phyloP scores from a whole-genome alignment of 2,888 invertebrate species.

The Colletes collaris region DNA sequence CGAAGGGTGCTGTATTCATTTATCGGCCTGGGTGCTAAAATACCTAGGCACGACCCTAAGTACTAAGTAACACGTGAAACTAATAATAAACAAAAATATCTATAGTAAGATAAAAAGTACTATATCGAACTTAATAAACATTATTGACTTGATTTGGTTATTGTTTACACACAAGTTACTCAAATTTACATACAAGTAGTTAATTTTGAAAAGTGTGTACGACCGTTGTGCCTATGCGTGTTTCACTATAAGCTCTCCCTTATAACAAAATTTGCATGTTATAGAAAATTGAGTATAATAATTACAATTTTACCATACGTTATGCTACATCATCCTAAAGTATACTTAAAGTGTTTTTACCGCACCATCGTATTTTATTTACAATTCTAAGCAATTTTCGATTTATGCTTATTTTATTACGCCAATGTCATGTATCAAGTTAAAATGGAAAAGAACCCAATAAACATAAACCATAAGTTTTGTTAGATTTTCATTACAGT shows the following conservation, averaged over 20 bases:
- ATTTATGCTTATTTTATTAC: slow-evolving; percentile 3
- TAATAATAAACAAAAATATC: slow-evolving; percentile 36
- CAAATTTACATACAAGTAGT: not conserved
- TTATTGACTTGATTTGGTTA: slow-evolving; percentile 37
- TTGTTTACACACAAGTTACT: slow-evolving; percentile 16
- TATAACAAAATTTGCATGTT: slow-evolving; percentile 10
- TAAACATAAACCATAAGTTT: slow-evolving; percentile 28
- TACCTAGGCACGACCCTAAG: not conserved
- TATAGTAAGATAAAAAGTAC: slow-evolving; percentile 13
- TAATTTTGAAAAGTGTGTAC: slow-evolving; percentile 17
- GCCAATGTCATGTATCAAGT: slow-evolving; percentile 8
- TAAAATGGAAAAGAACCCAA: slow-evolving; percentile 10
- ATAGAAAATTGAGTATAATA: slow-evolving; percentile 21
- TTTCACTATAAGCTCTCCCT: slow-evolving; percentile 5
- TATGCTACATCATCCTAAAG: slow-evolving; percentile 7
- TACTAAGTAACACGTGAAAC: slow-evolving; percentile 44
- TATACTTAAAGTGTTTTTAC: slow-evolving; percentile 1
- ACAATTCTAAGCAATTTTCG: slow-evolving; percentile 33
- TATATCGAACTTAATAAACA: slow-evolving; percentile 33
- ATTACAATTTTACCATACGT: slow-evolving; percentile 27
- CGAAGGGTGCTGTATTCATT: too few species aligned
- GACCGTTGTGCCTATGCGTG: slow-evolving; percentile 19
- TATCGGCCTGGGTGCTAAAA: too few species aligned
- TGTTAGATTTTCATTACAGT: slow-evolving; percentile 17
- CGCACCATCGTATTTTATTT: slow-evolving; percentile 50